Evolutionary conservation across 2,888 invertebrate species (phyloP).

Genomic region (Cenopis cana): DNA sequence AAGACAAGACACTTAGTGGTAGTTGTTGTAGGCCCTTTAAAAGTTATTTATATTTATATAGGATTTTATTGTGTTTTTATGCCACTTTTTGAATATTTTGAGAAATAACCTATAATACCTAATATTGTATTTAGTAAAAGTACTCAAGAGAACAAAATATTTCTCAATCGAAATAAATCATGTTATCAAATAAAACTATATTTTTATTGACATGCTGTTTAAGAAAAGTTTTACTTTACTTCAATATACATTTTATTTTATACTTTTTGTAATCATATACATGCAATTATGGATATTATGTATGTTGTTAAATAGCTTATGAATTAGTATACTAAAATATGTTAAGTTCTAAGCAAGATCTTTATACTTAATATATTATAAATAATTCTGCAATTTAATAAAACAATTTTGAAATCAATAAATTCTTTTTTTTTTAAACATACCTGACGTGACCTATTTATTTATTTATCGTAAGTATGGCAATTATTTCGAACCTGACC

Average conservation of each 20-base stretch:
- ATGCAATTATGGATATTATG: slow-evolving; percentile 11
- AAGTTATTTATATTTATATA: slow-evolving; percentile 24
- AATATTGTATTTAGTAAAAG: background rate
- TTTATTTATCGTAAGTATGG: too few relatives aligned
- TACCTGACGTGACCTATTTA: background rate
- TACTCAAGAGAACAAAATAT: background rate
- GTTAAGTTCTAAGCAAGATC: slow-evolving; percentile 42
- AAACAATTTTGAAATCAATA: slow-evolving; percentile 52
- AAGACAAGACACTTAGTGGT: slow-evolving; percentile 26
- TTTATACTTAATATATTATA: slow-evolving; percentile 47
- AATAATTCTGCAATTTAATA: slow-evolving; percentile 51
- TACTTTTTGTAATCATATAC: slow-evolving; percentile 25
- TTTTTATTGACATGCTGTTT: slow-evolving; percentile 10
- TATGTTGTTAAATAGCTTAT: slow-evolving; percentile 21
- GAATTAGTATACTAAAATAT: slow-evolving; percentile 26
- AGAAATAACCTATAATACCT: background rate
- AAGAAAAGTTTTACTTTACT: slow-evolving; percentile 5
- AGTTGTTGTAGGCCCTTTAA: slow-evolving; percentile 7
- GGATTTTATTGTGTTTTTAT: slow-evolving; percentile 3
- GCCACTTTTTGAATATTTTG: background rate
- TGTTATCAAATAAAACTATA: background rate
- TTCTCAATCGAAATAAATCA: background rate
- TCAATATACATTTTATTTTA: slow-evolving; percentile 18
- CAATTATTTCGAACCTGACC: too few relatives aligned
- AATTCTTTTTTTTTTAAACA: slow-evolving; percentile 3